Base-by-base conservation (phyloP, 2,797 vertebrate genomes). In the Poeciliopsis paucimaculata region DNA sequence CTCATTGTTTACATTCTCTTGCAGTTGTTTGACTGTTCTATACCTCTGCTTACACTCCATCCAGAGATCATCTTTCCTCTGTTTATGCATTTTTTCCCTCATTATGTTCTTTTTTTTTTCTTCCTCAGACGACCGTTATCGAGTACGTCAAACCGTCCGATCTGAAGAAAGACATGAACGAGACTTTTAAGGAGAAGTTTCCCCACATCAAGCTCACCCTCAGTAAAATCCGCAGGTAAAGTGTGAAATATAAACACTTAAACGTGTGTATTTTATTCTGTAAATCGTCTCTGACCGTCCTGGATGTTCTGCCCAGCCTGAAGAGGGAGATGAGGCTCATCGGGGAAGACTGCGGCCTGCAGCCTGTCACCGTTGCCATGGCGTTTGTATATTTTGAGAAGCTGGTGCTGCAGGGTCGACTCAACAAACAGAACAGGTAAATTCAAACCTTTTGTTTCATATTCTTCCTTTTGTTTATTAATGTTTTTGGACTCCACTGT, bases 151-250 rank as follows among this genome's bases (percentile, higher is more conserved):
- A 99, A 87, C 98, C 98, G 0, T 97, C 98, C 0, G 98, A 99
- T 89, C 95, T 99, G 95, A 99, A 99, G 94, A 99, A 98, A 88
- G 98, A 98, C 94, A 99, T 99, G 98, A 99, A 99, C 4, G 98
- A 99, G 95, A 98, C 97, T 0, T 99, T 99, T 75, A 97, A 95
- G 87, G 98, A 99, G 87, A 99, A 98, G 93, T 99, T 97, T 92
- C 98, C 98, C 64, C 96, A 99, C 89, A 96, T 99, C 89, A 98
- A 96, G 82, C 94, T 99, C 86, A 99, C 98, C 0, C 90, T 99
- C 87, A 99, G 98, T 94, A 99, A 99, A 90, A 99, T 99, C 26
- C 96, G 98, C 93, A 99, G 98, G 98, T 99, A 92, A 82, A 0
- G 2, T 7, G 60, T 8, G 34, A 23, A 10, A 10, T n/a, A 5